Evolutionary conservation across 92 coral and sea anemone species (phyloP), one percentile per base, ranked within the genome.

Genomic region (Galaxea fascicularis): DNA sequence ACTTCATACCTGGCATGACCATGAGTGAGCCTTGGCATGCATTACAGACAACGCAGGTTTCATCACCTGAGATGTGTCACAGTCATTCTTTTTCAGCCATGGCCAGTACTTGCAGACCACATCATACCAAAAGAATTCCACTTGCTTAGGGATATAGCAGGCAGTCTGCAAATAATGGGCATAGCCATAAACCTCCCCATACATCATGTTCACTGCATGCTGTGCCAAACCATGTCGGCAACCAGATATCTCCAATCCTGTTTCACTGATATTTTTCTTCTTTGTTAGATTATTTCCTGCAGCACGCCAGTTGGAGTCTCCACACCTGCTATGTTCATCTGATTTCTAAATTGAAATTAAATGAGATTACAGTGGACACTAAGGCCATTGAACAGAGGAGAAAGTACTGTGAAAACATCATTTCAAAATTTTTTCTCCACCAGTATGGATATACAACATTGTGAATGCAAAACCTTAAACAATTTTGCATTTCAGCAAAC

Each of bases 21-120:
- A 93, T 76, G 92, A 74, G 72, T 93, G 96, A 65, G 94, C 96
- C 63, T 93, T 93, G 4, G 92, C 80, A 76, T 93, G 94, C 91
- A 93, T 87, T 8, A 90, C 82, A 8, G 96, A 90, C 22, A 87
- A 78, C 12, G 93, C 92, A 18, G 94, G 94, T 64, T 91, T 88
- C 96, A 90, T 93, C 71, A 74, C 82, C 39, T 77, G 65, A 68
- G 88, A 74, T 24, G 45, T 54, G 49, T 20, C 71, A 1, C 31
- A 27, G 52, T 88, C 82, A 31, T 87, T 56, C 71, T 90, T 90
- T 46, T 75, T 84, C 27, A 93, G 77, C 95, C 93, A 93, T 44
- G 91, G 95, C 93, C 95, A 92, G 71, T 92, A 92, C 54, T 92
- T 89, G 86, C 93, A 92, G 29, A 92, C 90, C 13, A 92, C 91